Conservation (phyloP, 2,888 invertebrate genomes). For the Lepidonotus clava region DNA sequence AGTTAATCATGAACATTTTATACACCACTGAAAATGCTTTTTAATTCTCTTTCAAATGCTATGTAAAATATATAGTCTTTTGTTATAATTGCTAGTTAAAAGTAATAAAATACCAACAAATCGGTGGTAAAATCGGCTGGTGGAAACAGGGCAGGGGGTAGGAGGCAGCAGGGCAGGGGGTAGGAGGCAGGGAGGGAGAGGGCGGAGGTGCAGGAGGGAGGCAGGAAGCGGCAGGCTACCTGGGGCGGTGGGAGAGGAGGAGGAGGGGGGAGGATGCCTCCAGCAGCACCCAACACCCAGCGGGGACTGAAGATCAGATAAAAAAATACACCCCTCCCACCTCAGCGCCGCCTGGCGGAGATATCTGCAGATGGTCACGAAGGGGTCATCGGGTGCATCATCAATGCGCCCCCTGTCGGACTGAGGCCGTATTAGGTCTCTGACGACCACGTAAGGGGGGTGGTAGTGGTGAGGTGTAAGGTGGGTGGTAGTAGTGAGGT, state of each 20-base stretch:
- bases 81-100: too few relatives aligned
- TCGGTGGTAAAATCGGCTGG: too few relatives aligned
- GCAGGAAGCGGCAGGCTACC: not conserved
- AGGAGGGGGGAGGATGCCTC: not conserved
- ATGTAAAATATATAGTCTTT: too few relatives aligned
- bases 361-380: slow-evolving; percentile 51
- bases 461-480: too few relatives aligned
- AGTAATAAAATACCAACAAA: too few relatives aligned
- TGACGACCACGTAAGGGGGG: too few relatives aligned
- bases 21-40: too few relatives aligned
- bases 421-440: not conserved
- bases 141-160: too few relatives aligned
- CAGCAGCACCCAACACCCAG: too few relatives aligned
- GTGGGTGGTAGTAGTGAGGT: too few relatives aligned
- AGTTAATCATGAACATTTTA: too few relatives aligned
- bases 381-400: slow-evolving; percentile 42
- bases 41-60: too few relatives aligned
- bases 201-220: not conserved
- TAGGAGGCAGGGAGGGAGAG: not conserved
- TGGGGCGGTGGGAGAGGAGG: not conserved
- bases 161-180: not conserved
- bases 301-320: slow-evolving; percentile 2
- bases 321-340: not conserved
- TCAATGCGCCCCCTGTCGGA: slow-evolving; percentile 30
- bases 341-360: not conserved